Percentiles rank a stretch among this genome's conserved stretches.
Conservation (phyloP, 2,888 invertebrate genomes). For the Drosophila crucigera region DNA sequence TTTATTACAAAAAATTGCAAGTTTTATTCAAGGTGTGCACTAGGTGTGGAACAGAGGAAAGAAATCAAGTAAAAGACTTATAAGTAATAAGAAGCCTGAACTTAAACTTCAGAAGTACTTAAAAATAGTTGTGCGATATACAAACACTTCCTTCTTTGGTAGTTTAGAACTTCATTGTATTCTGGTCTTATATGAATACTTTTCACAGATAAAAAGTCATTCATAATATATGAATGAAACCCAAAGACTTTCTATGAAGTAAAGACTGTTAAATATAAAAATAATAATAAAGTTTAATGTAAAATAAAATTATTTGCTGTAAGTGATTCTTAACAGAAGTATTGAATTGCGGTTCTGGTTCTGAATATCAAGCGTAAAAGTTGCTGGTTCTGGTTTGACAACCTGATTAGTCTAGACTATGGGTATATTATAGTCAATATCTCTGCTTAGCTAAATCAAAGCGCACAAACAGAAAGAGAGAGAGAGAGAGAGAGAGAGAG, state of each 20-base stretch:
- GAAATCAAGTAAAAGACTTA: too few relatives aligned
- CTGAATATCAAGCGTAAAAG: not conserved
- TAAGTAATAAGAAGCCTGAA: not conserved
- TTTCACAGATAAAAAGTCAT: not conserved
- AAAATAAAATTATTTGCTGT: not conserved
- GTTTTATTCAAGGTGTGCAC: not conserved
- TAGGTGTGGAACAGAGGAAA: not conserved
- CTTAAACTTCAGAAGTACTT: not conserved
- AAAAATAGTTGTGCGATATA: not conserved
- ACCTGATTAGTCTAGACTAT: not conserved
- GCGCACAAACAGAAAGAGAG: not conserved
- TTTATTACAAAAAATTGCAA: not conserved
- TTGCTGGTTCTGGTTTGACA: not conserved
- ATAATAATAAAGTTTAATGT: not conserved
- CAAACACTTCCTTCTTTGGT: not conserved
- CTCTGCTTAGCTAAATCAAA: not conserved
- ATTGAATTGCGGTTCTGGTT: not conserved
- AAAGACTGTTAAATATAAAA: not conserved
- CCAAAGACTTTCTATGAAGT: not conserved
- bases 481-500: too few relatives aligned
- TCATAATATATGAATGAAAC: not conserved
- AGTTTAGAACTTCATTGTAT: not conserved
- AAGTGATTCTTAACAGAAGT: not conserved
- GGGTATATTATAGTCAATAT: constrained; percentile 15
- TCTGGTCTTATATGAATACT: not conserved